Percentiles rank a stretch among this genome's conserved stretches.
These are phyloP conservation scores for Pseudomyrmex cubaensis DNA, from an alignment of 1,140 invertebrate genomes.

Conservation along the genomic window DNA sequence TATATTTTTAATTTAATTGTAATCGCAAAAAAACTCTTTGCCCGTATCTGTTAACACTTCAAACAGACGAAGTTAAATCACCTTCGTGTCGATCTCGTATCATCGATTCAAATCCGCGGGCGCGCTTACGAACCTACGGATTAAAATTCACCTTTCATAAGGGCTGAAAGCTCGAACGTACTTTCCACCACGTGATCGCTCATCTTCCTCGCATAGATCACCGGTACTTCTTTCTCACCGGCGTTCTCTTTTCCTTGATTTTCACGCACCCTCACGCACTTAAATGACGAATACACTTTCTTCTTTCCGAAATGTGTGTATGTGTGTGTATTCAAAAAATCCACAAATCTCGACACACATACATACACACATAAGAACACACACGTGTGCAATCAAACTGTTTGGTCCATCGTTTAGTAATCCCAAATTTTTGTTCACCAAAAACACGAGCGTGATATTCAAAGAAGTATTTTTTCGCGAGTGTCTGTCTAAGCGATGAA, in stretches of 20 bases:
- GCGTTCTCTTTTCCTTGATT: slow-evolving; percentile 27
- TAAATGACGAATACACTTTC: slow-evolving; percentile 36
- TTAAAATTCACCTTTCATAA: slow-evolving; percentile 80
- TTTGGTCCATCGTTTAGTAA: slow-evolving; percentile 1
- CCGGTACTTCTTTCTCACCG: slow-evolving; percentile 49
- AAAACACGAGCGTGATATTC: not conserved
- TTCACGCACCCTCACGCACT: slow-evolving; percentile 60
- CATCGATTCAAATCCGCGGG: slow-evolving; percentile 9
- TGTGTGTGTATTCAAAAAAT: not conserved
- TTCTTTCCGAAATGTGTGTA: not conserved
- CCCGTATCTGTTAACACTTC: no score
- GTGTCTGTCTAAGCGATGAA: not conserved
- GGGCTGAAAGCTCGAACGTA: slow-evolving; percentile 76
- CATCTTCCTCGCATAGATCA: slow-evolving; percentile 69
- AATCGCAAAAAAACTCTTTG: no score
- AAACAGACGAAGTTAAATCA: not conserved
- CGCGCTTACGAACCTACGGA: not conserved
- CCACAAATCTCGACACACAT: slow-evolving; percentile 48
- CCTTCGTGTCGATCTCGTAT: slow-evolving; percentile 16
- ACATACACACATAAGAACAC: no score
- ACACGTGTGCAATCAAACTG: slow-evolving; percentile 22
- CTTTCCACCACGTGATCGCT: slow-evolving; percentile 78
- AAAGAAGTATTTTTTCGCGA: not conserved
- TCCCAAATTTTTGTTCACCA: slow-evolving; percentile 14
- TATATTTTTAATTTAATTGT: no score